These are phyloP conservation scores for Onychomys arenicola DNA, from an alignment of 2,797 vertebrate genomes.

Conservation along the genomic window DNA sequence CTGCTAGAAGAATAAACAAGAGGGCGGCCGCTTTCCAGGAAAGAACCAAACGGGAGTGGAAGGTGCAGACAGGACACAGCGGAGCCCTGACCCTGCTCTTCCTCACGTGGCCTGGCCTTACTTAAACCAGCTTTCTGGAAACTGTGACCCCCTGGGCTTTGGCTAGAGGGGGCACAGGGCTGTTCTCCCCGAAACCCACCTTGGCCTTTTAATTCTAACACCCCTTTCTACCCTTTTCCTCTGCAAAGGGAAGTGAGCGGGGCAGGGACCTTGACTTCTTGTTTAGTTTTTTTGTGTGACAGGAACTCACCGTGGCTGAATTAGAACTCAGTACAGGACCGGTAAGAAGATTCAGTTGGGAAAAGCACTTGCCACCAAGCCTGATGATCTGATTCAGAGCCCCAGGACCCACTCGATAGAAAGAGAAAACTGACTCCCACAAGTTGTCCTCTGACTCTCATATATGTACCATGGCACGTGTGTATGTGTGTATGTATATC, in stretches of 20 bases:
- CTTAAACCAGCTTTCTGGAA: neutral
- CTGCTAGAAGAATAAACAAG: neutral
- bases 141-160: neutral
- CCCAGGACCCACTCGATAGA: neutral
- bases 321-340: neutral
- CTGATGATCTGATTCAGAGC: neutral
- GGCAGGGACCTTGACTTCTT: no score
- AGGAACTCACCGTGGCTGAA: neutral
- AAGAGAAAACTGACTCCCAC: neutral
- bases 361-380: neutral
- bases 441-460: neutral
- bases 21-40: neutral
- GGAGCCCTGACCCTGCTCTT: neutral
- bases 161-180: neutral
- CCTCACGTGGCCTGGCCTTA: neutral
- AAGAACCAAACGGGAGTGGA: neutral
- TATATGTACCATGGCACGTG: no score
- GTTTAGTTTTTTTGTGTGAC: neutral
- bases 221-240: neutral
- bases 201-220: neutral
- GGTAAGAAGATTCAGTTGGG: neutral
- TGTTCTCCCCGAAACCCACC: neutral
- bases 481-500: neutral
- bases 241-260: neutral
- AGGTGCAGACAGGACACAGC: neutral